Evolutionary conservation across 2,113 vertebrate species (phyloP).

Genomic region (Pangasianodon gigas): DNA sequence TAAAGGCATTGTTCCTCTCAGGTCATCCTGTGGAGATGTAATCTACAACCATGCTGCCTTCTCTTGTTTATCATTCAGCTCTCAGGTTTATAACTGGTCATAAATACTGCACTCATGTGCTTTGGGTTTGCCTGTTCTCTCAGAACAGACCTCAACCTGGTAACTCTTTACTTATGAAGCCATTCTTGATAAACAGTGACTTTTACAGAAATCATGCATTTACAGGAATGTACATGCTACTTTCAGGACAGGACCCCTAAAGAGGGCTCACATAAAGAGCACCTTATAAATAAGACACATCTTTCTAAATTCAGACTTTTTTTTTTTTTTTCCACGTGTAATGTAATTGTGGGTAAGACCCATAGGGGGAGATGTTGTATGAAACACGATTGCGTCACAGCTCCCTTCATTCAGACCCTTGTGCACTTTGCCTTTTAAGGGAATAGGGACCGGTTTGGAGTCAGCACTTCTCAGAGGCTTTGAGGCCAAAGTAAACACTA

Average conservation of each 20-base stretch:
- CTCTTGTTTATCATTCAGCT: not conserved
- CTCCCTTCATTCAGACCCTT: slow-evolving; percentile 17
- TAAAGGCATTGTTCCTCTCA: not conserved
- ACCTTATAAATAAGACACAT: not conserved
- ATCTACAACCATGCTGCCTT: too few species aligned
- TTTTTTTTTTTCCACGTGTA: not conserved
- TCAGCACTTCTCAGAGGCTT: slow-evolving; percentile 12
- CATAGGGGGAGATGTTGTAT: not conserved
- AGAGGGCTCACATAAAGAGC: not conserved
- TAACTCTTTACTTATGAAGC: not conserved
- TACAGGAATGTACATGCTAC: not conserved
- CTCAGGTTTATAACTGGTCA: not conserved
- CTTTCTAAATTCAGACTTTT: not conserved
- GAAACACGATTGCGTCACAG: not conserved
- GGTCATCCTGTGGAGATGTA: not conserved
- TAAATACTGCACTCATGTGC: not conserved
- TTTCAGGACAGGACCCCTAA: not conserved
- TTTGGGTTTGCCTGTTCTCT: not conserved
- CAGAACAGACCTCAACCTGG: not conserved
- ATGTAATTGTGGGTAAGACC: not conserved
- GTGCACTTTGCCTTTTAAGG: slow-evolving; percentile 40
- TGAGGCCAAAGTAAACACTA: slow-evolving; percentile 38
- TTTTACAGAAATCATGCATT: not conserved
- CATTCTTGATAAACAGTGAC: not conserved
- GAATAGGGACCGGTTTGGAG: slow-evolving; percentile 19